Percentiles rank a stretch among this genome's conserved stretches.
phyloP scores from a whole-genome alignment of 1,140 invertebrate genomes.

The Popillia japonica region DNA sequence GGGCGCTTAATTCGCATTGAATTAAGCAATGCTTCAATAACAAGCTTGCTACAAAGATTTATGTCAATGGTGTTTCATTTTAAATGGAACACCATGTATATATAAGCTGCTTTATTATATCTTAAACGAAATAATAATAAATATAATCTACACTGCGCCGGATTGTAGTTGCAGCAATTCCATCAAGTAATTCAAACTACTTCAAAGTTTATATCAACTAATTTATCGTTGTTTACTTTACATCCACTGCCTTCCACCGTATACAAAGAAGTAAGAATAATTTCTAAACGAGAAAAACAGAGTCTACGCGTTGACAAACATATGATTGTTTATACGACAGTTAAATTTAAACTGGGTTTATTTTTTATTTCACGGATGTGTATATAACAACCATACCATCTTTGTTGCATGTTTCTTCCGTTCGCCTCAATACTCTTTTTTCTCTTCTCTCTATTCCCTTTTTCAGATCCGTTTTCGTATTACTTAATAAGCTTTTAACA shows the following conservation, averaged over 20 bases:
- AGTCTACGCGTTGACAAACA: slow-evolving; percentile 13
- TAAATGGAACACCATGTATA: too few species aligned
- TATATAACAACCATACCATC: not conserved
- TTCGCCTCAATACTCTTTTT: not conserved
- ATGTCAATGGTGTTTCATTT: too few species aligned
- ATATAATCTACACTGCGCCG: too few species aligned
- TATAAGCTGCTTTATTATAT: too few species aligned
- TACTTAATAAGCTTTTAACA: too few species aligned
- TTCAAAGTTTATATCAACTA: not conserved
- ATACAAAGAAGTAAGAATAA: not conserved
- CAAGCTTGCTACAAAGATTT: too few species aligned
- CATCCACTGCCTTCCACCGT: not conserved
- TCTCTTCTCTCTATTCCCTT: not conserved
- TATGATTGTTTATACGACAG: slow-evolving; percentile 18
- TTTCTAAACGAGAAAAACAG: slow-evolving; percentile 15
- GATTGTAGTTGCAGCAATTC: too few species aligned
- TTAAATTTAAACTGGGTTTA: slow-evolving; percentile 16
- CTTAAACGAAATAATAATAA: too few species aligned
- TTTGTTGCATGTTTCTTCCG: slow-evolving; percentile 3
- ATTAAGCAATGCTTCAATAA: too few species aligned
- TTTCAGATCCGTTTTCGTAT: not conserved
- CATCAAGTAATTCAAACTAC: too few species aligned
- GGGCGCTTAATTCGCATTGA: too few species aligned
- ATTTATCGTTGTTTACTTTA: slow-evolving; percentile 7
- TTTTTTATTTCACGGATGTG: slow-evolving; percentile 11